These are phyloP conservation scores for Bombyx mandarina DNA, from an alignment of 1,140 invertebrate genomes.

Conservation along the genomic window DNA sequence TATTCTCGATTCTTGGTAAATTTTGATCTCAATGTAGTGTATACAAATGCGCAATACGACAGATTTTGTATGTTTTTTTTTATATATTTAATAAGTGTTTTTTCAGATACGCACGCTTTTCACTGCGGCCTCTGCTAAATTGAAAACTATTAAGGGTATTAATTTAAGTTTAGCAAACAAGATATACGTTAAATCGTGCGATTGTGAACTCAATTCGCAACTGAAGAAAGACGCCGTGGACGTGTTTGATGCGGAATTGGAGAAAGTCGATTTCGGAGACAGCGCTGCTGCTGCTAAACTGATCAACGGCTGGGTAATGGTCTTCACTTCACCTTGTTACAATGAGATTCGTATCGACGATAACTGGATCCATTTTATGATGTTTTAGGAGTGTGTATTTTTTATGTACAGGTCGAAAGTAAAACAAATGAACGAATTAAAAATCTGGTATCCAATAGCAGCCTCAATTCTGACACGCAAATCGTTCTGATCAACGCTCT, in stretches of 20 bases:
- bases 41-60: no score
- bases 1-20: no score
- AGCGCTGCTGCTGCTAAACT: slow-evolving; percentile 21
- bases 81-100: no score
- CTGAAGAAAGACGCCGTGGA: slow-evolving; percentile 48
- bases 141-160: slow-evolving; percentile 45
- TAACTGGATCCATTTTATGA: not conserved
- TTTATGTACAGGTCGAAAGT: slow-evolving; percentile 72
- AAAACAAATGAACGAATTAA: slow-evolving; percentile 82
- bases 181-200: slow-evolving; percentile 49
- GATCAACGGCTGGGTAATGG: slow-evolving; percentile 54
- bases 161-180: slow-evolving; percentile 55
- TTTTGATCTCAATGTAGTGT: no score
- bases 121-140: slow-evolving; percentile 26
- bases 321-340: not conserved
- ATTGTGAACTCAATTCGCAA: slow-evolving; percentile 34
- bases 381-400: not conserved
- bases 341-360: not conserved
- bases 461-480: slow-evolving; percentile 69
- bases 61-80: no score
- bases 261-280: slow-evolving; percentile 43
- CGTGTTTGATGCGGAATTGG: slow-evolving; percentile 51
- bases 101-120: slow-evolving; percentile 54
- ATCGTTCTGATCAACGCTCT: slow-evolving; percentile 86
- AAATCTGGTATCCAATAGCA: slow-evolving; percentile 73